Conservation (phyloP, 2,888 invertebrate genomes). For the Nycteola revayana region DNA sequence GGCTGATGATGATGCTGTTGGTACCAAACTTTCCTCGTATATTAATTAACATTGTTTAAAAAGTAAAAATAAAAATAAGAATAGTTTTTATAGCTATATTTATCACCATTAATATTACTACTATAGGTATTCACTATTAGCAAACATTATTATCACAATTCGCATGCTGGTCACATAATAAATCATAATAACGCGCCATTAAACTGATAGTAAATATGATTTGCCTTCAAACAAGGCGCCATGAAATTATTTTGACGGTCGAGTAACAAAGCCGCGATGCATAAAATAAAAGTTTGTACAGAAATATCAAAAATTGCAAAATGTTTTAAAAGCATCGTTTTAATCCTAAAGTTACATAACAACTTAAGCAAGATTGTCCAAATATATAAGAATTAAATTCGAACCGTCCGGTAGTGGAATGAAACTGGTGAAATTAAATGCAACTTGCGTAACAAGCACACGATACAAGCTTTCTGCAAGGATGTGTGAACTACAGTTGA, state of each 20-base stretch:
- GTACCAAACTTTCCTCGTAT: no score
- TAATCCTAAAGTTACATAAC: constrained; percentile 74
- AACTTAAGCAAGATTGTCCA: constrained; percentile 66
- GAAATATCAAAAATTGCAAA: constrained; percentile 71
- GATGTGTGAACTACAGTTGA: constrained; percentile 36
- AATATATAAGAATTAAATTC: constrained; percentile 61
- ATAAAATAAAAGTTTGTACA: constrained; percentile 55
- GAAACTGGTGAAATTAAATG: constrained; percentile 51
- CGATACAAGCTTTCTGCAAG: constrained; percentile 45
- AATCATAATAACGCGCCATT: constrained; percentile 41
- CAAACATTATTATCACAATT: constrained; percentile 30
- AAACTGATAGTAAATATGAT: constrained; percentile 56
- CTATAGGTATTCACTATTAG: no score
- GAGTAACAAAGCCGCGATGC: constrained; percentile 45
- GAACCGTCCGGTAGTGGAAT: constrained; percentile 40
- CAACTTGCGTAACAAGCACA: constrained; percentile 51
- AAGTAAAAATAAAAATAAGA: no score
- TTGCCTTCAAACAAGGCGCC: no score
- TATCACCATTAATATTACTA: no score
- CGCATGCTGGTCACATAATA: constrained; percentile 26
- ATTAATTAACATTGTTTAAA: no score
- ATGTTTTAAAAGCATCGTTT: constrained; percentile 55
- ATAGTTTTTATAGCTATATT: no score
- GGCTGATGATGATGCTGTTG: no score
- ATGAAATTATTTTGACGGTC: constrained; percentile 32